These are phyloP conservation scores for Norana najaformis DNA, from an alignment of 2,888 invertebrate species.

Conservation along the genomic window DNA sequence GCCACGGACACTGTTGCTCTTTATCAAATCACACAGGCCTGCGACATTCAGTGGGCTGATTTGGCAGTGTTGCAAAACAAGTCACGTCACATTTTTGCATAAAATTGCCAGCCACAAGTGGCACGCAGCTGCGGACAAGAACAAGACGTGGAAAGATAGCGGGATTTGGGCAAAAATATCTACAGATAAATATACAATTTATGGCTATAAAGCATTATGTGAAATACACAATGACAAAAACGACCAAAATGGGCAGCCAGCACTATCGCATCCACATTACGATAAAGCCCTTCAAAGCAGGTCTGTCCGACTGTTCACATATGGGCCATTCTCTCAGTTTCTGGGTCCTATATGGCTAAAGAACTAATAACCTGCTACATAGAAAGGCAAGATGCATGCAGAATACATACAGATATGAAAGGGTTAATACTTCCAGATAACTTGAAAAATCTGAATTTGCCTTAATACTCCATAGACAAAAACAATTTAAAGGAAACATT, in stretches of 20 bases:
- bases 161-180: constrained; percentile 13
- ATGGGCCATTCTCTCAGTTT: not conserved
- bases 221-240: constrained; percentile 10
- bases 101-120: not conserved
- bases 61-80: not conserved
- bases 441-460: not conserved
- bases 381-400: not conserved
- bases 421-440: not conserved
- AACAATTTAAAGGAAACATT: not conserved
- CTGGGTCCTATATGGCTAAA: not conserved
- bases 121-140: not conserved
- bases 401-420: not conserved
- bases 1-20: not conserved
- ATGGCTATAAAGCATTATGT: constrained; percentile 7
- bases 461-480: not conserved
- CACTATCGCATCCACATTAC: not conserved
- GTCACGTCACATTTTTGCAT: constrained; percentile 15
- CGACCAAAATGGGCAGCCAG: constrained; percentile 13
- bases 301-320: not conserved
- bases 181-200: not conserved
- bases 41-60: not conserved
- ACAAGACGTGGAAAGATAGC: constrained; percentile 13
- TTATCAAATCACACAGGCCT: constrained; percentile 6
- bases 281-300: not conserved
- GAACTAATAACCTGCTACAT: not conserved